phyloP scores from a whole-genome alignment of 2,888 invertebrate species.

The Drosophila putrida region DNA sequence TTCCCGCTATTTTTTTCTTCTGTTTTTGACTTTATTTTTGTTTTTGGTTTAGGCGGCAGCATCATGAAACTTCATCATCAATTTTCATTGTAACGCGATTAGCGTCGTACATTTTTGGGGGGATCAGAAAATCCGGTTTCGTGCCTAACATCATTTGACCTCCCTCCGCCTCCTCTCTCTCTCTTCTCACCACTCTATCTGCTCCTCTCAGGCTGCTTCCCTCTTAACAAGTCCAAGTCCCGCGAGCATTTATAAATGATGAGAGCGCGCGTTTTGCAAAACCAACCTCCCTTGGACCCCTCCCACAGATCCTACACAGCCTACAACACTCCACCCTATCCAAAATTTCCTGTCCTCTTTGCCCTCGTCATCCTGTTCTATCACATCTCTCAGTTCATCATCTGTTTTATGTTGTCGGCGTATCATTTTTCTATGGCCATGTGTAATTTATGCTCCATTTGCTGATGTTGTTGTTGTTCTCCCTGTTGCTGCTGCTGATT shows the following conservation, averaged over 20 bases:
- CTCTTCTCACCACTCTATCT: neutral
- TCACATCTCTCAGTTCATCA: constrained; percentile 41
- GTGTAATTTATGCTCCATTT: constrained; percentile 81
- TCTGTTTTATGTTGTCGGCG: constrained; percentile 78
- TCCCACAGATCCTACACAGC: neutral
- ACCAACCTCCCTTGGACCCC: neutral
- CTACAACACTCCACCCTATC: neutral
- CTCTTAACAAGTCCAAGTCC: constrained; percentile 28
- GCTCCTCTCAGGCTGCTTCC: neutral
- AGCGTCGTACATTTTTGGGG: constrained; percentile 51
- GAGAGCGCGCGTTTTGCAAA: constrained; percentile 64
- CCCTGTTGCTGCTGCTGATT: constrained; percentile 48
- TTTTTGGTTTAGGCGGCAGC: constrained; percentile 17
- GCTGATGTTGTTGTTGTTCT: constrained; percentile 53
- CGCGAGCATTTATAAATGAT: constrained; percentile 78
- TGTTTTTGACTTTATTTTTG: neutral
- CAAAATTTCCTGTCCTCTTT: neutral
- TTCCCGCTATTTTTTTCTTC: neutral
- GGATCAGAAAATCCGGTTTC: constrained; percentile 55
- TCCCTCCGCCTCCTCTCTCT: neutral
- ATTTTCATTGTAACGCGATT: constrained; percentile 82
- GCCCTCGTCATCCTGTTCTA: neutral
- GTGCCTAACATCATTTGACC: constrained; percentile 73
- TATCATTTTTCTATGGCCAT: constrained; percentile 81
- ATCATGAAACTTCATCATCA: constrained; percentile 68